Base-by-base conservation (phyloP, 2,113 vertebrate genomes). In the Prochilodus magdalenae region DNA sequence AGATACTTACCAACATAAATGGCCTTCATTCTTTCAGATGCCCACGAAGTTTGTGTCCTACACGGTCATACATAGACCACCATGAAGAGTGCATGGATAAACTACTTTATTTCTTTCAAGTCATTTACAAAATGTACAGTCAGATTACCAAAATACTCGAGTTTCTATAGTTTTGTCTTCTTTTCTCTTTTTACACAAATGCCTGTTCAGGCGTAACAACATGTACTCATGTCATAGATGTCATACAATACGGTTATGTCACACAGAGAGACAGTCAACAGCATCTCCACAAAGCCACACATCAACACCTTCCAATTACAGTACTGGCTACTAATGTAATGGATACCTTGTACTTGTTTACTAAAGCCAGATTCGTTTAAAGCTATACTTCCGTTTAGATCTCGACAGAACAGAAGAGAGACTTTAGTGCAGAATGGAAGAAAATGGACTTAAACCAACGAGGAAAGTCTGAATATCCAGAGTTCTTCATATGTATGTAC, bases 121-220 rank as follows among this genome's bases (percentile, higher is more conserved):
- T 91, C 71, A 87, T 89, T 90, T 90, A 90, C 91, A 92, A 90
- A 90, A 91, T 89, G 75, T 92, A 90, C 88, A 90, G 80, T 55
- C 75, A 77, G 80, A 85, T 88, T 80, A 88, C 78, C 76, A 89
- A 89, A 89, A 89, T 88, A 89, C 87, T 87, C 75, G 73, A 86
- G 84, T 73, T 69, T 79, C 59, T 74, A 12, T 51, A 8, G 7
- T 26, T 63, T 22, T 6, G 11, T 77, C 55, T 15, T 53, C 12
- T 26, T 83, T n/a, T 1, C 13, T 77, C n/a, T 71, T 79, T 14
- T 73, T 76, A 77, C 83, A 82, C 62, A 83, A 84, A 82, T 77
- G 77, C 57, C 22, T 36, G 72, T 70, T 24, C 67, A 57, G 55
- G 81, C 72, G 53, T 27, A 53, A 77, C 86, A 83, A 84, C 69